Evolutionary conservation across 1,140 invertebrate genomes (phyloP).

Genomic region (Drosophila rufa): DNA sequence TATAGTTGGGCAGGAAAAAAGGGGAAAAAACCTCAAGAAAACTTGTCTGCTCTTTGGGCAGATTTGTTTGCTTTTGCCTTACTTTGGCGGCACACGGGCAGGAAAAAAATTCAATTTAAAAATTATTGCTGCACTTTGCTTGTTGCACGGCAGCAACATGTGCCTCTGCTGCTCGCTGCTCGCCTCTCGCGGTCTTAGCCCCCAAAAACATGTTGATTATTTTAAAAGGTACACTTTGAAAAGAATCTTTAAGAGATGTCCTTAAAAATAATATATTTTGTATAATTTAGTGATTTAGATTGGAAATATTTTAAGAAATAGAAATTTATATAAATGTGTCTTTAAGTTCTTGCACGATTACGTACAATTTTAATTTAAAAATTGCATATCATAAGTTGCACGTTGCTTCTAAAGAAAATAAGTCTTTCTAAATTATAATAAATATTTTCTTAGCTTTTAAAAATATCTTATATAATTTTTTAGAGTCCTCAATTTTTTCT

Average conservation of each 20-base stretch:
- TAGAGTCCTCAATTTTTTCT: background rate
- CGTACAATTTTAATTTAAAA: no score
- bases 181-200: constrained; percentile 18
- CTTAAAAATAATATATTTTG: background rate
- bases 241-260: background rate
- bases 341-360: no score
- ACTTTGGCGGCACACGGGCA: constrained; percentile 41
- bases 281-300: no score
- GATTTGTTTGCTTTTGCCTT: constrained; percentile 68
- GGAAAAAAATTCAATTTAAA: constrained; percentile 81
- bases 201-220: constrained; percentile 76
- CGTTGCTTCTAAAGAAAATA: no score
- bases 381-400: no score
- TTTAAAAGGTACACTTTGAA: constrained; percentile 48
- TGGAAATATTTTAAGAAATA: no score
- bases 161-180: constrained; percentile 30
- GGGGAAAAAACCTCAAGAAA: constrained; percentile 32
- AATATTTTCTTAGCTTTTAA: no score
- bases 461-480: background rate
- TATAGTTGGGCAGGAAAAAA: constrained; percentile 3
- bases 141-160: constrained; percentile 75
- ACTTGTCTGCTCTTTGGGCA: constrained; percentile 49
- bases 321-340: no score
- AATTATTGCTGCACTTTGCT: constrained; percentile 81
- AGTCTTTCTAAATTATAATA: no score